Evolutionary conservation across 1,140 invertebrate species (phyloP).

Genomic region (Euwallacea similis): DNA sequence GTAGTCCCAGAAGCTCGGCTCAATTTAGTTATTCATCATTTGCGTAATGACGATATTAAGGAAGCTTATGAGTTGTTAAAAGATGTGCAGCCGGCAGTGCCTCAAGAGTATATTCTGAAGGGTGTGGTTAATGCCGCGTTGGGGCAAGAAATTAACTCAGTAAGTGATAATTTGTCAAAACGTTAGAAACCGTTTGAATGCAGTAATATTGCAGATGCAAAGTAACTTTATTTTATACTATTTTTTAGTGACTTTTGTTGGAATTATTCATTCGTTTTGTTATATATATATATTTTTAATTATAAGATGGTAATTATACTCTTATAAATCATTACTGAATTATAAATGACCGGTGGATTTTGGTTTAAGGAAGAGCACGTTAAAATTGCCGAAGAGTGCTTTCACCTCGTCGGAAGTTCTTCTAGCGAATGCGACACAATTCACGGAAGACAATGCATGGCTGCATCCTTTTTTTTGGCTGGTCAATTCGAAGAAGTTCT

Average conservation of each 20-base stretch:
- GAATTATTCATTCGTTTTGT: too few relatives aligned
- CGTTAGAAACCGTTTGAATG: too few relatives aligned
- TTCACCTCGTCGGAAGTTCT: conserved; percentile 93
- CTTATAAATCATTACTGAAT: neutral
- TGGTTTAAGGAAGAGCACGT: conserved; percentile 80
- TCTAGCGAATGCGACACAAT: conserved; percentile 95
- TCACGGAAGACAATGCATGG: conserved; percentile 95
- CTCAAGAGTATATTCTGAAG: conserved; percentile 96
- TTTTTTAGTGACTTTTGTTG: too few relatives aligned
- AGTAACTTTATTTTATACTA: too few relatives aligned
- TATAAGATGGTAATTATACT: neutral
- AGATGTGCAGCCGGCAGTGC: conserved; percentile 88
- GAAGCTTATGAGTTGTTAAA: conserved; percentile 91
- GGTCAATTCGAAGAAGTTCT: conserved; percentile 96
- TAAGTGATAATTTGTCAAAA: conserved; percentile 52
- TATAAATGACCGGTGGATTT: neutral
- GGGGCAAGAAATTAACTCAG: conserved; percentile 89
- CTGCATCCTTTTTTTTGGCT: conserved; percentile 92
- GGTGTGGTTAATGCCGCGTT: conserved; percentile 93
- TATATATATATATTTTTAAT: neutral
- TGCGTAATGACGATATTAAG: conserved; percentile 87
- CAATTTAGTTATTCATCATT: conserved; percentile 94
- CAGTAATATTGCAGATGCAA: too few relatives aligned
- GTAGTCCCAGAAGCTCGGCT: conserved; percentile 94
- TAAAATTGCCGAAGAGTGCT: conserved; percentile 94